These are phyloP conservation scores for Meteorus colon DNA, from an alignment of 2,888 invertebrate genomes.

Conservation along the genomic window DNA sequence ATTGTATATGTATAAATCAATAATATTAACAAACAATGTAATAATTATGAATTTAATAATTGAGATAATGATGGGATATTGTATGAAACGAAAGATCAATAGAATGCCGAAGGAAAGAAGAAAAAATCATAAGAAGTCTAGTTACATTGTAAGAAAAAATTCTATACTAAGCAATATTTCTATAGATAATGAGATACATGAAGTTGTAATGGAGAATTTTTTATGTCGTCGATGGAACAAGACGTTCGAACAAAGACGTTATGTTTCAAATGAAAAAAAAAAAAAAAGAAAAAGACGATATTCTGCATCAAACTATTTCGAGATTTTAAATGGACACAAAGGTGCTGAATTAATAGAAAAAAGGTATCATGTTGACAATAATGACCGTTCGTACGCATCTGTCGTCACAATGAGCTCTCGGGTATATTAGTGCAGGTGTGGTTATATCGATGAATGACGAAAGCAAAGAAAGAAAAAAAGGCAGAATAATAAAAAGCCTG, in stretches of 20 bases:
- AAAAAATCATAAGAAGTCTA: constrained; percentile 47
- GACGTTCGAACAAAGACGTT: constrained; percentile 7
- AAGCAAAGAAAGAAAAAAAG: neutral
- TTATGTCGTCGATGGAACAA: neutral
- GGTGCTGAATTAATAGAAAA: constrained; percentile 63
- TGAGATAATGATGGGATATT: constrained; percentile 36
- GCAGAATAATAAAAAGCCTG: constrained; percentile 13
- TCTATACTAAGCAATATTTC: constrained; percentile 60
- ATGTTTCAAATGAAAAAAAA: neutral
- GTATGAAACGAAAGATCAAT: constrained; percentile 28
- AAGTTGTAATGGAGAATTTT: neutral
- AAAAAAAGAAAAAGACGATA: neutral
- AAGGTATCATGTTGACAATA: constrained; percentile 68
- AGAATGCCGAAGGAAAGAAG: constrained; percentile 28
- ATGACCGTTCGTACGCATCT: constrained; percentile 64
- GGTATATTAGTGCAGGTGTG: constrained; percentile 46
- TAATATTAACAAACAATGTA: constrained; percentile 40
- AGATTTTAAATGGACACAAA: constrained; percentile 50
- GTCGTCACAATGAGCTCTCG: constrained; percentile 57
- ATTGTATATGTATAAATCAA: constrained; percentile 59
- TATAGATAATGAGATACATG: constrained; percentile 51
- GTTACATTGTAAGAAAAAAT: constrained; percentile 48
- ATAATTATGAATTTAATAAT: constrained; percentile 19
- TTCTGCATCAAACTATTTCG: constrained; percentile 17
- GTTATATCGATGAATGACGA: neutral